These are phyloP conservation scores for Notolepis coatsorum DNA, from an alignment of 2,797 vertebrate genomes.

Conservation along the genomic window DNA sequence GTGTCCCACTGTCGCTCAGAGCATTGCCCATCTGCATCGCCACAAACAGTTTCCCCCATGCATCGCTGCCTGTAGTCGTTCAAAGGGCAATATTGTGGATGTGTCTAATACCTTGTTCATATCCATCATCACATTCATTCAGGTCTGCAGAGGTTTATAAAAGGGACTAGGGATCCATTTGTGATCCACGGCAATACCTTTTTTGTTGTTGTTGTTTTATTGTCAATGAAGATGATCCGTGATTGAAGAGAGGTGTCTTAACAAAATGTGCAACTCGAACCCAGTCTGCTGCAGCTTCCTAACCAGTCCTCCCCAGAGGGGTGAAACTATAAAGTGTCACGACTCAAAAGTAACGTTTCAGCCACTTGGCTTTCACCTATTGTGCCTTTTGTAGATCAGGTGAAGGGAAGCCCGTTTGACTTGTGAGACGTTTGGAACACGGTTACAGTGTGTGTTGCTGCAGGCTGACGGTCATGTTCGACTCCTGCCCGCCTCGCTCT, in stretches of 20 bases:
- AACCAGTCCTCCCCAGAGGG: neutral
- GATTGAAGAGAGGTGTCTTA: constrained; percentile 19
- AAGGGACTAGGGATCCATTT: constrained; percentile 26
- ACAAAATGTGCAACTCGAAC: constrained; percentile 21
- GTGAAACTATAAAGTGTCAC: neutral
- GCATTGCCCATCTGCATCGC: no score
- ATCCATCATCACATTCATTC: neutral
- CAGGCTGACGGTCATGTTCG: constrained; percentile 49
- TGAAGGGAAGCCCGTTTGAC: constrained; percentile 24
- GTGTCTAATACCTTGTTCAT: neutral
- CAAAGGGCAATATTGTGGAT: neutral
- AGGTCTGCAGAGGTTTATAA: neutral
- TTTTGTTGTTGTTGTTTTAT: neutral
- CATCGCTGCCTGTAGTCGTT: no score
- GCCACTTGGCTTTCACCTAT: constrained; percentile 4
- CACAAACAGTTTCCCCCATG: no score
- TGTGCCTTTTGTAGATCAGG: constrained; percentile 9
- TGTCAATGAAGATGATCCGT: constrained; percentile 7
- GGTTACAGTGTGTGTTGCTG: constrained; percentile 1
- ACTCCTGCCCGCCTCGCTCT: constrained; percentile 47
- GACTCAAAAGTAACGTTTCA: constrained; percentile 1
- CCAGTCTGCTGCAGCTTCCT: constrained; percentile 12
- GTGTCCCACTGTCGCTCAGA: no score
- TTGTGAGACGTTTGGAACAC: constrained; percentile 22
- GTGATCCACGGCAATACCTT: constrained; percentile 11